Evolutionary conservation across 2,113 vertebrate genomes (phyloP), one percentile per base, ranked within the genome.

Genomic region (Oncorhynchus tshawytscha): DNA sequence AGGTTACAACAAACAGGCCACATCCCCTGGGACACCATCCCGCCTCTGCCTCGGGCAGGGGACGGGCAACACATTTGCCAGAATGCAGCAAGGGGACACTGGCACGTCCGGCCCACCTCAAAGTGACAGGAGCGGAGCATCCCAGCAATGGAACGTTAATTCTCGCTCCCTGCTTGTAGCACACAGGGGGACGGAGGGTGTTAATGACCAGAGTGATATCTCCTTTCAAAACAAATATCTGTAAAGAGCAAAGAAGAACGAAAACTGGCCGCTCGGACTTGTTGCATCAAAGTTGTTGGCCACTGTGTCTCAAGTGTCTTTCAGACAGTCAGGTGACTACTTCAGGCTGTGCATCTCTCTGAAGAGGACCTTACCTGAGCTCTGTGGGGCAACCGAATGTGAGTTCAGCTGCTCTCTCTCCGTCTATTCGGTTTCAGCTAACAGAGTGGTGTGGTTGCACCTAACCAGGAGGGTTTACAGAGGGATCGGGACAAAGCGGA

Each of bases 111-210:
- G 73, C 77, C 51, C 49, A 48, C 51, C 31, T 54, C 67, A 76
- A 71, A 70, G 73, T 80, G 78, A 82, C 70, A 72, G 76, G 49
- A 82, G 74, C 3, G 22, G 76, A 72, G 82, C 72, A 85, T 87
- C 72, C 67, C 45, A 81, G 82, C 65, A 74, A 85, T 84, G 82
- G 83, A 82, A 84, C 69, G 74, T 67, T 78, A 85, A 87, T 85
- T 85, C 78, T 75, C 65, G 18, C 45, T 59, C 67, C 57, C 57
- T 59, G 76, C 75, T 67, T 65, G 81, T 80, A 62, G 62, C 68
- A 76, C 68, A 80, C n/a, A 29, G 51, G 73, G 82, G 73, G 45
- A 15, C 31, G 27, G 15, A 34, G 48, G 72, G 80, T 88, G 84
- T 72, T 82, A 84, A 81, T 85, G 72, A 67, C 59, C 48, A 62